Base-by-base conservation (phyloP, 2,888 invertebrate genomes). In the Catotricha subobsoleta region DNA sequence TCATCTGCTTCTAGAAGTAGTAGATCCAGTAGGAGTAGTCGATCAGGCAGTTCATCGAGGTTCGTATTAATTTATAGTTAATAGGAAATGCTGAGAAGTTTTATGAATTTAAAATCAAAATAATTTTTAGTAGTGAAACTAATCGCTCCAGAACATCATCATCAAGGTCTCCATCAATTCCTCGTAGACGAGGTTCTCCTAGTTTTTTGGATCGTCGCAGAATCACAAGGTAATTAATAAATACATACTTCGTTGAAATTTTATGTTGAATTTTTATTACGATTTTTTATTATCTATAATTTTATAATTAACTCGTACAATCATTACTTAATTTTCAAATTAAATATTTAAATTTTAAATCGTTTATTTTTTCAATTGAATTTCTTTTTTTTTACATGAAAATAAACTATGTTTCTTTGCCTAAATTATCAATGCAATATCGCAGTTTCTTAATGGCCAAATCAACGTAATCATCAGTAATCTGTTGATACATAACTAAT, bases 201-300 rank as follows among this genome's bases (percentile, higher is more conserved):
- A 88, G 88, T 62, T 92, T 92, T 65, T 68, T 92, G 46, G 92
- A 92, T 64, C 71, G 90, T 52, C 72, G 94, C 44, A 74, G 94
- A 51, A 94, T 94, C 55, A 94, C 94, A 51, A 94, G 92, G 92
- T 94, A 76, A 65, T n/a, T n/a, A n/a, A n/a, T n/a, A n/a, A n/a
- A n/a, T n/a, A n/a, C n/a, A n/a, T n/a, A n/a, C n/a, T n/a, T n/a
- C n/a, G n/a, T n/a, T n/a, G n/a, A n/a, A n/a, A n/a, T n/a, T n/a
- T n/a, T n/a, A n/a, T n/a, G n/a, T n/a, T n/a, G n/a, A n/a, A n/a
- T n/a, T n/a, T n/a, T n/a, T n/a, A n/a, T 15, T n/a, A n/a, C n/a
- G n/a, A n/a, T n/a, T n/a, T n/a, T n/a, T n/a, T n/a, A n/a, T n/a
- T n/a, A n/a, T n/a, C n/a, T n/a, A n/a, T n/a, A n/a, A n/a, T n/a